A percentile compares a stretch with the other conserved stretches of the same genome.
Evolutionary conservation across 2,888 invertebrate species (phyloP).

Genomic region (Temnothorax rugatulus): DNA sequence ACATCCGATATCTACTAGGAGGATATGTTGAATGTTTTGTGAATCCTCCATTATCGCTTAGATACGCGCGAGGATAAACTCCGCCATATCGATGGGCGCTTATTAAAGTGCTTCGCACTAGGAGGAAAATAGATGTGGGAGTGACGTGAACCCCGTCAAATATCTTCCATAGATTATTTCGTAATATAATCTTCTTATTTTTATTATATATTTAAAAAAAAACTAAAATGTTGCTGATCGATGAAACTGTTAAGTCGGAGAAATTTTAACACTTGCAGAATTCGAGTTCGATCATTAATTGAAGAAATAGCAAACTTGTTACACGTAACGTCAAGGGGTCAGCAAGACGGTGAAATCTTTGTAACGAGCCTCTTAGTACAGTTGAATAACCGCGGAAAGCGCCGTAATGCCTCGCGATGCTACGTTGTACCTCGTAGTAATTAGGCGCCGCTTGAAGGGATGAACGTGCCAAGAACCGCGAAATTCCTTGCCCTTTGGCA

Average conservation of each 20-base stretch:
- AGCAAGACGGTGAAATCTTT: constrained; percentile 76
- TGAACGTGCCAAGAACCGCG: constrained; percentile 46
- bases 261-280: background rate
- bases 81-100: background rate
- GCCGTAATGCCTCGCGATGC: constrained; percentile 27
- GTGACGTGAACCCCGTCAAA: background rate
- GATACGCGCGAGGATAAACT: background rate
- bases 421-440: constrained; percentile 15
- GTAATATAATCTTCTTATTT: background rate
- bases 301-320: constrained; percentile 82
- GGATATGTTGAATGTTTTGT: constrained; percentile 16
- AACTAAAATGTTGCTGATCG: background rate
- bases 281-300: constrained; percentile 71
- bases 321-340: constrained; percentile 72
- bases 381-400: constrained; percentile 35
- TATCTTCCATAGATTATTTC: background rate
- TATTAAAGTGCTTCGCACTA: background rate
- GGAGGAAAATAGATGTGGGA: background rate
- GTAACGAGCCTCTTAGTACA: constrained; percentile 79
- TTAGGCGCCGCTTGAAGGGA: constrained; percentile 52
- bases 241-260: background rate
- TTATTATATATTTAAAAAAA: background rate
- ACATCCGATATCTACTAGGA: constrained; percentile 17
- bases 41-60: constrained; percentile 23
- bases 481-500: constrained; percentile 23